Conservation (phyloP, 1,140 invertebrate species). For the Leptonema lineaticorne region DNA sequence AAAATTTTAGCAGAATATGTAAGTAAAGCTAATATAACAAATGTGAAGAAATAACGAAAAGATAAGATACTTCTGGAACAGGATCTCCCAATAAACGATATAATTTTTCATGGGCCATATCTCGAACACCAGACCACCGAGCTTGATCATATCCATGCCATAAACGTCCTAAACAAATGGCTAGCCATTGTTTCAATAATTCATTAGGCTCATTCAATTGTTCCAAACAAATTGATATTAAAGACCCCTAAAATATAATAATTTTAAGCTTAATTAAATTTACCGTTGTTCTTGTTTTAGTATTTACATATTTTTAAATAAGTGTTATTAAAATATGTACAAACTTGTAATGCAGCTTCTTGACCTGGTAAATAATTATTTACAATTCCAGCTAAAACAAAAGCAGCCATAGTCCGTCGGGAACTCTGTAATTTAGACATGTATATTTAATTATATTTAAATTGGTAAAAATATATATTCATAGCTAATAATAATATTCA, state of each 20-base stretch:
- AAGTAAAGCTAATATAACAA: background rate
- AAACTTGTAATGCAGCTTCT: constrained; percentile 71
- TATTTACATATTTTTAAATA: constrained; percentile 1
- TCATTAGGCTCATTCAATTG: constrained; percentile 64
- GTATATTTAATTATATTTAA: background rate
- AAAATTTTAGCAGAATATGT: background rate
- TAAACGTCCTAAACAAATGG: constrained; percentile 87
- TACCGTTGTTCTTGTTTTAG: background rate
- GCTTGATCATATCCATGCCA: constrained; percentile 94
- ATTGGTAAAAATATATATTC: background rate
- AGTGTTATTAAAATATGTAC: background rate
- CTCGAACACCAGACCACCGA: constrained; percentile 93
- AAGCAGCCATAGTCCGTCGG: constrained; percentile 86
- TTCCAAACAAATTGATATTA: constrained; percentile 88
- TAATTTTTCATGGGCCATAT: constrained; percentile 93
- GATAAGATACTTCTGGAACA: constrained; percentile 73
- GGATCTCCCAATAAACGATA: constrained; percentile 76
- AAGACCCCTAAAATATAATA: constrained; percentile 65
- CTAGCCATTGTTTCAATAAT: constrained; percentile 85
- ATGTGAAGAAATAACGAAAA: background rate
- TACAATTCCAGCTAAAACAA: constrained; percentile 91
- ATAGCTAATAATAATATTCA: constrained; percentile 53
- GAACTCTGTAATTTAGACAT: constrained; percentile 63
- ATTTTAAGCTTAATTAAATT: background rate
- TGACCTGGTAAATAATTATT: constrained; percentile 84